Evolutionary conservation across 1,140 invertebrate genomes (phyloP).

Genomic region (Musca vetustissima): DNA sequence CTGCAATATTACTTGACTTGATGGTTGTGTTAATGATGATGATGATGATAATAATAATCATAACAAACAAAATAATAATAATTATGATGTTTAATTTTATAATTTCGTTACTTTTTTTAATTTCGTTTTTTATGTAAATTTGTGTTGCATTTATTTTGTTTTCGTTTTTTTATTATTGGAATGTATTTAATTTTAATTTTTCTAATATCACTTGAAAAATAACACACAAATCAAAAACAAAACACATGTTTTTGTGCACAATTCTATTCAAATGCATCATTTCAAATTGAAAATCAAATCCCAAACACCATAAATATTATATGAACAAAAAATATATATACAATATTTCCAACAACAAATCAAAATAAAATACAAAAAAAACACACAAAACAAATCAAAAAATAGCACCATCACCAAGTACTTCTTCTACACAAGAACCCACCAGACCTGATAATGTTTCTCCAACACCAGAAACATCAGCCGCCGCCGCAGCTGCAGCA

Average conservation of each 20-base stretch:
- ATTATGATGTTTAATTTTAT: too few species aligned
- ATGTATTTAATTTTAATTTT: neutral
- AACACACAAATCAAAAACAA: too few species aligned
- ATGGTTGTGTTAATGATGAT: too few species aligned
- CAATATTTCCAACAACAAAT: slow-evolving; percentile 31
- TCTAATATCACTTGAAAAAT: too few species aligned
- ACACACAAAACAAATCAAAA: slow-evolving; percentile 26
- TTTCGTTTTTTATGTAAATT: too few species aligned
- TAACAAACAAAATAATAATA: too few species aligned
- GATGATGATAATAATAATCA: too few species aligned
- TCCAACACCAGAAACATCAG: slow-evolving; percentile 53
- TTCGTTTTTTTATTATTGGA: slow-evolving; percentile 32
- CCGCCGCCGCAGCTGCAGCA: neutral
- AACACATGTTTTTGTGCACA: too few species aligned
- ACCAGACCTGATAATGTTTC: slow-evolving; percentile 55
- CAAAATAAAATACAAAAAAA: slow-evolving; percentile 25
- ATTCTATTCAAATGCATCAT: slow-evolving; percentile 1
- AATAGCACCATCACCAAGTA: slow-evolving; percentile 52
- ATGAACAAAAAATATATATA: neutral
- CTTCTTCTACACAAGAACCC: slow-evolving; percentile 46
- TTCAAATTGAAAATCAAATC: neutral
- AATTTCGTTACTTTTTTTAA: too few species aligned
- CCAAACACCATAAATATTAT: neutral
- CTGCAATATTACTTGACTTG: too few species aligned
- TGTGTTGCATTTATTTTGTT: slow-evolving; percentile 1